Conservation (phyloP, 2,797 vertebrate genomes). For the Danionella dracula region DNA sequence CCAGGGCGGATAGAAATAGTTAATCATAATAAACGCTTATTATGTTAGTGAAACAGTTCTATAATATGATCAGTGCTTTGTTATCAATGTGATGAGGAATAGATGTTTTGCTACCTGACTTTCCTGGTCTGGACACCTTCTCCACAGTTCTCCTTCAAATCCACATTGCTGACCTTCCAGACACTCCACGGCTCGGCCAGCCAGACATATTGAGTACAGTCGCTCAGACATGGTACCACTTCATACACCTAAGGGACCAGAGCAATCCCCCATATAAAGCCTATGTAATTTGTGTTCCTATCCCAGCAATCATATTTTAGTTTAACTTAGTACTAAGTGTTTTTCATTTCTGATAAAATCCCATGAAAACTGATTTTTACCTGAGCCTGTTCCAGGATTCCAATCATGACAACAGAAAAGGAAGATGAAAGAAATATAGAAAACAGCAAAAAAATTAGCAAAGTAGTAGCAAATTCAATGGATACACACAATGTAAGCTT, state of each 20-base stretch:
- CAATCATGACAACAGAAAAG: slow-evolving; percentile 15
- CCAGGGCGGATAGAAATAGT: too few relatives aligned
- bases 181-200: slow-evolving; percentile 91
- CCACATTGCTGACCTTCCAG: slow-evolving; percentile 91
- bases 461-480: neutral
- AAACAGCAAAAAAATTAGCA: neutral
- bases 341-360: too few relatives aligned
- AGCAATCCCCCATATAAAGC: neutral
- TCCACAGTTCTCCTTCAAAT: slow-evolving; percentile 89
- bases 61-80: too few relatives aligned
- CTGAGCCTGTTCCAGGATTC: slow-evolving; percentile 65
- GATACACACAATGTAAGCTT: neutral
- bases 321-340: too few relatives aligned
- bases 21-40: too few relatives aligned
- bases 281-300: too few relatives aligned
- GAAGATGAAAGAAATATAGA: neutral
- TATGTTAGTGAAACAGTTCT: too few relatives aligned
- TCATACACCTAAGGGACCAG: slow-evolving; percentile 81
- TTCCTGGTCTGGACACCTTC: slow-evolving; percentile 94
- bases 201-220: slow-evolving; percentile 92
- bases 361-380: too few relatives aligned
- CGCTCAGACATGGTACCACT: slow-evolving; percentile 92
- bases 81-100: too few relatives aligned
- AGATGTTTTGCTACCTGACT: slow-evolving; percentile 91
- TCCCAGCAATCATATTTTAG: too few relatives aligned